phyloP scores from a whole-genome alignment of 2,888 invertebrate genomes.

The Laspeyria flexula region DNA sequence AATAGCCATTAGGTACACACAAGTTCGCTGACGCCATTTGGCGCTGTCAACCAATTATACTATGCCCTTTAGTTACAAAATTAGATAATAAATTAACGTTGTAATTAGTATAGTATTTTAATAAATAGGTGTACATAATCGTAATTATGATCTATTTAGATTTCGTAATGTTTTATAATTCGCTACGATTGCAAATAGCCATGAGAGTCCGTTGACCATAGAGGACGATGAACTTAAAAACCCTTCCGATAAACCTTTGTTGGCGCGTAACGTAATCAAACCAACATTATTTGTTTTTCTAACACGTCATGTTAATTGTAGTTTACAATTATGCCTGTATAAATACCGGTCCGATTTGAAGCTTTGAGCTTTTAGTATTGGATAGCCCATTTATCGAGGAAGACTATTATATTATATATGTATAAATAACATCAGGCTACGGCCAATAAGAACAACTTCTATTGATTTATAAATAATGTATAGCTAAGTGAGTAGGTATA shows the following conservation, averaged over 20 bases:
- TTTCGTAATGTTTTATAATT: neutral
- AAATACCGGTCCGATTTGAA: too few relatives aligned
- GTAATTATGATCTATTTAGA: neutral
- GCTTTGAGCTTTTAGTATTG: too few relatives aligned
- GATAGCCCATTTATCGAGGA: too few relatives aligned
- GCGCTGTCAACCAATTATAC: neutral
- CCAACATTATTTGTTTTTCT: neutral
- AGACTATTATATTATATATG: too few relatives aligned
- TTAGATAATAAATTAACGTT: neutral
- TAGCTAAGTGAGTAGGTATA: too few relatives aligned
- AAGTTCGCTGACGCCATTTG: neutral
- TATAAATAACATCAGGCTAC: too few relatives aligned
- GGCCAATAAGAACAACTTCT: too few relatives aligned
- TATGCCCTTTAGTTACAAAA: neutral
- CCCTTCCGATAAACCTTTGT: conserved; percentile 9
- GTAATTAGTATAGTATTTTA: neutral
- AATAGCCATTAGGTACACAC: neutral
- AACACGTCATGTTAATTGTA: neutral
- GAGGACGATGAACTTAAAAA: conserved; percentile 15
- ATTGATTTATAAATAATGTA: too few relatives aligned
- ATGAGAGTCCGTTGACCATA: neutral
- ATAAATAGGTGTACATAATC: neutral
- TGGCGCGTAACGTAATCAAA: conserved; percentile 1
- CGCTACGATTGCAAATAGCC: neutral
- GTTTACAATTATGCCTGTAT: neutral